Evolutionary conservation across 2,113 vertebrate genomes (phyloP).

Genomic region (Dermatemys mawii): DNA sequence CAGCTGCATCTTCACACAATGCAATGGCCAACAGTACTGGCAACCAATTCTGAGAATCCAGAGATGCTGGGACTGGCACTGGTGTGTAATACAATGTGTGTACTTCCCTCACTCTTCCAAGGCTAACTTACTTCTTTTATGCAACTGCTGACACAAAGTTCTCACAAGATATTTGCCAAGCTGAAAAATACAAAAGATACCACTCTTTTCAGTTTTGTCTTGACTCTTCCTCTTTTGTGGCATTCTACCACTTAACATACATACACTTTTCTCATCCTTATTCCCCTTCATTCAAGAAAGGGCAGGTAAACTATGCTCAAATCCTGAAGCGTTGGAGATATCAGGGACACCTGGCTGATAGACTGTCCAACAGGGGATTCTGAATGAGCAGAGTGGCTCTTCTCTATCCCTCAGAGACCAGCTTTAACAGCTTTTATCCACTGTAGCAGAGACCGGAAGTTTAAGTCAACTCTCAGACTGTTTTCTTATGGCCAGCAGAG

Average conservation of each 20-base stretch:
- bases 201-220: background rate
- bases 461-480: background rate
- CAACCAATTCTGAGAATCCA: background rate
- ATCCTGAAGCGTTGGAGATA: background rate
- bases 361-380: background rate
- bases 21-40: background rate
- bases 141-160: background rate
- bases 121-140: too few relatives aligned
- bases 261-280: background rate
- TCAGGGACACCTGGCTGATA: accelerated
- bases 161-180: background rate
- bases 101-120: background rate
- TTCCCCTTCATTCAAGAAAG: background rate
- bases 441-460: background rate
- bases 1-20: background rate
- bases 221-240: background rate
- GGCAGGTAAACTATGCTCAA: background rate
- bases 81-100: background rate
- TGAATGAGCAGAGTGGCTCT: background rate
- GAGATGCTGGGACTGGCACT: too few relatives aligned
- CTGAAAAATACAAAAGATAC: background rate
- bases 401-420: background rate
- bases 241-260: background rate
- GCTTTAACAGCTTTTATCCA: background rate
- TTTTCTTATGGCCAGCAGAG: background rate